Evolutionary conservation across 2,888 invertebrate species (phyloP).

Genomic region (Steinernema hermaphroditum): DNA sequence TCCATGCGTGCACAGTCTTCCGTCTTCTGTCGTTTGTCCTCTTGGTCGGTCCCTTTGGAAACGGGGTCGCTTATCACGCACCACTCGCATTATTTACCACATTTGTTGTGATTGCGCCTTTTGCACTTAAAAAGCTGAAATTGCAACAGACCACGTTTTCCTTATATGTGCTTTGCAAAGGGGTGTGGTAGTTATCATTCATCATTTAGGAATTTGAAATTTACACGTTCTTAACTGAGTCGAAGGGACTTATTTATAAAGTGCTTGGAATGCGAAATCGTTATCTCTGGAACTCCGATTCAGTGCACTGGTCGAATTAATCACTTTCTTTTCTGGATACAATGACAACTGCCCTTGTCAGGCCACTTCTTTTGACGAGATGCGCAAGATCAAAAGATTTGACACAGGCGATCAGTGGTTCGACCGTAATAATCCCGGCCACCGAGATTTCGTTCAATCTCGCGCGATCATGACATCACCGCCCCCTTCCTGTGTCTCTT

Average conservation of each 20-base stretch:
- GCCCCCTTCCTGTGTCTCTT: constrained; percentile 6
- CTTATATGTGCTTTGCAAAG: neutral
- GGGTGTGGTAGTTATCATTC: too few relatives aligned
- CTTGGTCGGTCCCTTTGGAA: neutral
- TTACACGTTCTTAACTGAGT: too few relatives aligned
- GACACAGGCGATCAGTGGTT: neutral
- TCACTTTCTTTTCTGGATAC: neutral
- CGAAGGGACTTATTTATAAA: too few relatives aligned
- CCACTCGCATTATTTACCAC: constrained; percentile 22
- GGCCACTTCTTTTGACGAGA: neutral
- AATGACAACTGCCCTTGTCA: neutral
- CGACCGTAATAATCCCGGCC: neutral
- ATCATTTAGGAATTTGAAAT: too few relatives aligned
- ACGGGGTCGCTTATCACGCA: constrained; percentile 18
- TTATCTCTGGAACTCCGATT: too few relatives aligned
- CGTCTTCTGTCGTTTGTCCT: constrained; percentile 6
- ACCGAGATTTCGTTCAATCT: constrained; percentile 1
- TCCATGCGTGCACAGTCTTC: neutral
- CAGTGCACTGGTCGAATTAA: too few relatives aligned
- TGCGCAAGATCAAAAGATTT: neutral
- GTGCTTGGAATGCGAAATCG: too few relatives aligned
- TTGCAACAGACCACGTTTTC: neutral
- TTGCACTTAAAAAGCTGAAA: too few relatives aligned
- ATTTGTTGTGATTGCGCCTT: neutral
- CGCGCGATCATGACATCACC: constrained; percentile 19